Conservation (phyloP, 2,888 invertebrate species). For the Gerris lacustris region DNA sequence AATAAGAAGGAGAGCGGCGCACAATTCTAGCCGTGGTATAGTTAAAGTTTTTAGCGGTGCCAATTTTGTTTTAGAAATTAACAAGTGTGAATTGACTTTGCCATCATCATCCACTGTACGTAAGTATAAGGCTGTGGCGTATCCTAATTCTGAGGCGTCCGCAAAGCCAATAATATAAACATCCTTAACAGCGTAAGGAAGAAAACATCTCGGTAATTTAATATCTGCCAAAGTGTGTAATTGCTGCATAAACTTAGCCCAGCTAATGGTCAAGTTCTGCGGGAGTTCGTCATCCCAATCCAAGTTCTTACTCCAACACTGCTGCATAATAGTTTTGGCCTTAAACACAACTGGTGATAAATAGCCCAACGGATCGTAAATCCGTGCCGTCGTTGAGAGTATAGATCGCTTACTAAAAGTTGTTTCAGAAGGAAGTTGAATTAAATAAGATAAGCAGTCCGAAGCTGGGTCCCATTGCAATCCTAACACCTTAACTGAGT, state of each 20-base stretch:
- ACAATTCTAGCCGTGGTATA: background rate
- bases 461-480: constrained; percentile 18
- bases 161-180: constrained; percentile 11
- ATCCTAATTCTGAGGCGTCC: constrained; percentile 11
- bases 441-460: constrained; percentile 14
- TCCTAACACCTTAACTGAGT: constrained; percentile 20
- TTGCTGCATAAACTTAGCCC: background rate
- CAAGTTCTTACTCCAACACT: background rate
- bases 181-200: background rate
- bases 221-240: background rate
- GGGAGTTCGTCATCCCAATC: background rate
- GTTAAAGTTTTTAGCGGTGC: background rate
- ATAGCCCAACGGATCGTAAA: background rate
- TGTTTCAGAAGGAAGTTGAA: background rate
- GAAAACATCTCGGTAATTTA: background rate
- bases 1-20: background rate
- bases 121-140: constrained; percentile 9
- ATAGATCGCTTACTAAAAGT: background rate
- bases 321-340: background rate
- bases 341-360: background rate
- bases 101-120: background rate
- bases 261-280: background rate
- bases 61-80: background rate
- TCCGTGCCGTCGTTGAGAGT: background rate
- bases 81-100: background rate